Base-by-base conservation (phyloP, 2,888 invertebrate species). In the Noctua janthina region DNA sequence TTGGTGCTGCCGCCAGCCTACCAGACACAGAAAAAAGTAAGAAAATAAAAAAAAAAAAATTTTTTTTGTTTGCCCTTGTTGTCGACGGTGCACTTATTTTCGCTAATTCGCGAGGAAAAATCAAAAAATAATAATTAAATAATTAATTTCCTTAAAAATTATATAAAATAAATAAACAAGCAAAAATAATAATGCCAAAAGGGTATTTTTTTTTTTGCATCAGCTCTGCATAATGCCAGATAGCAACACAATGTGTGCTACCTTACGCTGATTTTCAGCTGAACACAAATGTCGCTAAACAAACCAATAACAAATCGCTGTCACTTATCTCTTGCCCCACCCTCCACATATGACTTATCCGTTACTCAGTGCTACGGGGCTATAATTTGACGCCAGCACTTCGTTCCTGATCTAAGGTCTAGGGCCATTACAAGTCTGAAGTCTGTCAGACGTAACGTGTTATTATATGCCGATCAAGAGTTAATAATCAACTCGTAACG, bases 341-440 rank as follows among this genome's bases (percentile, higher is more conserved):
- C 23, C 4, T 1, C 46, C 51, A 81, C 73, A 23, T 76, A 87
- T 83, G 80, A 79, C 62, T 74, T 77, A 84, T 79, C 91, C 91
- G 92, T 92, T 92, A 91, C 70, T 87, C 86, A 79, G 76, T 62
- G 81, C 84, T 81, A 78, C 78, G 64, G 82, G 77, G 80, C 88
- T 89, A 90, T 92, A 92, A 92, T 92, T 91, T 91, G 78, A 82
- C 89, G 86, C 88, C 79, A 84, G 85, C 81, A 78, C 79, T 75
- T 67, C 54, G 83, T 84, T 81, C 79, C 83, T 82, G 87, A 35
- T 73, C 78, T 77, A 84, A 71, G 74, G 78, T 68, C 82, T 84
- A 72, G 64, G 73, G 73, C 73, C 79, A 83, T 83, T 81, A 86
- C 78, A 74, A 51, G 71, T 70, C 84, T 73, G 46, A 46, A 74